These are phyloP conservation scores for Gasterosteus aculeatus DNA, from an alignment of 2,113 vertebrate genomes.

Conservation along the genomic window DNA sequence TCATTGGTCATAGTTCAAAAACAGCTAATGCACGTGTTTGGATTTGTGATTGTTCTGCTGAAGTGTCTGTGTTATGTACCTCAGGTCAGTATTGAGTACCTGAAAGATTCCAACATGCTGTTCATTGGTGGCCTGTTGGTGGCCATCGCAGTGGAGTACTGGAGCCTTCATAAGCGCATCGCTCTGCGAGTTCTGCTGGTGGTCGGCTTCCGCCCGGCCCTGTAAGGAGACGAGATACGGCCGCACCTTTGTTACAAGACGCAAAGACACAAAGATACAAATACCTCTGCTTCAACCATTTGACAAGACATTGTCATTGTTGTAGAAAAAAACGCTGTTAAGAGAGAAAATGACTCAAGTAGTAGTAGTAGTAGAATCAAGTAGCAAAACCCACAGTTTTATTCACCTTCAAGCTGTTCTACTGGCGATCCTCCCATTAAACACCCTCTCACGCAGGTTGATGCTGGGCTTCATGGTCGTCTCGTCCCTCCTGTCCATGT, in stretches of 20 bases:
- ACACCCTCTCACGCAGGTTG: slow-evolving; percentile 77
- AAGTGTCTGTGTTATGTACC: slow-evolving; percentile 28
- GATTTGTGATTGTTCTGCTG: background rate
- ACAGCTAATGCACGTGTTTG: background rate
- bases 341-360: background rate
- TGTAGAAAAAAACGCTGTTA: too few relatives aligned
- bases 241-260: background rate
- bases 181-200: slow-evolving; percentile 88
- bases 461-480: slow-evolving; percentile 94
- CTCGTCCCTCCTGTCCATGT: slow-evolving; percentile 95
- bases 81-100: slow-evolving; percentile 88
- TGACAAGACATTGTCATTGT: background rate
- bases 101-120: slow-evolving; percentile 92
- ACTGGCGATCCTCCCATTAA: too few relatives aligned
- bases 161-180: slow-evolving; percentile 92
- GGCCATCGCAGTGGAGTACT: slow-evolving; percentile 89
- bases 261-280: background rate
- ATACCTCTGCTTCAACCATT: background rate
- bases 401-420: background rate
- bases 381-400: background rate
- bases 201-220: slow-evolving; percentile 87
- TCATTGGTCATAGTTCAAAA: background rate
- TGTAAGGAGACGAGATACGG: slow-evolving; percentile 82
- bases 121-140: slow-evolving; percentile 91
- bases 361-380: too few relatives aligned